A percentile compares a stretch with the other conserved stretches of the same genome.
These are phyloP conservation scores for Pantelozetes paolii DNA, from an alignment of 2,888 invertebrate species.

Conservation along the genomic window DNA sequence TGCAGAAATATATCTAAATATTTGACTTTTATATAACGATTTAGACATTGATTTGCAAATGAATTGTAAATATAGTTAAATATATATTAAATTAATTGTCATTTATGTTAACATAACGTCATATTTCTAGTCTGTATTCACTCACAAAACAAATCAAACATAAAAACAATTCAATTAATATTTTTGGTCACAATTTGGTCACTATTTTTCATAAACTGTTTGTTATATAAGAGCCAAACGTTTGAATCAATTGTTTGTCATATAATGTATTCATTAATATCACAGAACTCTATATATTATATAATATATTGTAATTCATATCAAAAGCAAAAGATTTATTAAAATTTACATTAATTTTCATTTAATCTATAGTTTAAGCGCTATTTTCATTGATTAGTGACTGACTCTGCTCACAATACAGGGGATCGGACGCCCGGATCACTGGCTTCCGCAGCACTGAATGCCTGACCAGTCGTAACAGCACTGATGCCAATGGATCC, in stretches of 20 bases:
- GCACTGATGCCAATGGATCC: conserved; percentile 64
- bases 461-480: conserved; percentile 22
- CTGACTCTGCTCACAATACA: conserved; percentile 66
- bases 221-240: background rate
- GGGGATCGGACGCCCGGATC: conserved; percentile 49
- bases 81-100: background rate
- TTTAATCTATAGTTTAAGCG: conserved; percentile 35
- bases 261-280: background rate
- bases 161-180: background rate
- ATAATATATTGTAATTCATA: background rate
- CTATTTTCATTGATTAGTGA: conserved; percentile 60
- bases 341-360: background rate
- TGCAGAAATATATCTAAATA: no score
- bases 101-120: conserved; percentile 1
- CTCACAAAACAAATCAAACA: conserved; percentile 18
- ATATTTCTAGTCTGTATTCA: conserved; percentile 33
- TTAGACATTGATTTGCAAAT: background rate
- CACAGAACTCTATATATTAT: background rate
- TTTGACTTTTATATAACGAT: background rate
- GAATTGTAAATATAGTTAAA: background rate
- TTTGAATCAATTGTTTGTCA: background rate
- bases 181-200: background rate
- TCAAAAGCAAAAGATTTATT: background rate
- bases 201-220: background rate
- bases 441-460: conserved; percentile 19